Conservation (phyloP, 2,888 invertebrate species). For the Scelioninae gen. 2 region DNA sequence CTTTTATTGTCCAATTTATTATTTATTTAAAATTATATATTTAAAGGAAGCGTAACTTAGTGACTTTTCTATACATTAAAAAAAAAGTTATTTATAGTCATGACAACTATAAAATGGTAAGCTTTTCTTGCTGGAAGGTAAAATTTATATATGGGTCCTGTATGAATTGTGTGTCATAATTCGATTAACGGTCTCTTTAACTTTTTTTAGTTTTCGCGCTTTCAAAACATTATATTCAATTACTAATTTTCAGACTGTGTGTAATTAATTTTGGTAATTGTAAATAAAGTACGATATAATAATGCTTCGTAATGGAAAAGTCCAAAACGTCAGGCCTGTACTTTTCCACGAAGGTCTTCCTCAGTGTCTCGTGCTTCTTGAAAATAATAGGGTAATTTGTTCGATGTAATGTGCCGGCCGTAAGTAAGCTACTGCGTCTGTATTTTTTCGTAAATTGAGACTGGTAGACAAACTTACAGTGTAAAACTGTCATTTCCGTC, state of each 20-base stretch:
- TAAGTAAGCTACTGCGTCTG: slow-evolving; percentile 48
- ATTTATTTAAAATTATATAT: too few species aligned
- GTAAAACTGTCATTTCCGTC: slow-evolving; percentile 56
- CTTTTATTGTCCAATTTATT: too few species aligned
- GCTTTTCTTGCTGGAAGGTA: too few species aligned
- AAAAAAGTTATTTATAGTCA: too few species aligned
- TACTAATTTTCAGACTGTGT: not conserved
- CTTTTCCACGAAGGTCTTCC: slow-evolving; percentile 38
- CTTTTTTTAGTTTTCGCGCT: too few species aligned
- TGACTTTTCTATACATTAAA: too few species aligned
- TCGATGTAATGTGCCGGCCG: slow-evolving; percentile 51
- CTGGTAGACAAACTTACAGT: slow-evolving; percentile 54
- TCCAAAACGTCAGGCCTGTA: slow-evolving; percentile 31
- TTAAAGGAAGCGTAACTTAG: too few species aligned
- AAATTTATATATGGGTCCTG: too few species aligned
- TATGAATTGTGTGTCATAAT: too few species aligned
- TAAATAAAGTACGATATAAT: slow-evolving; percentile 48
- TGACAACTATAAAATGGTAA: too few species aligned
- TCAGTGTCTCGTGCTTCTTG: slow-evolving; percentile 49
- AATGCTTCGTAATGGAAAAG: slow-evolving; percentile 31
- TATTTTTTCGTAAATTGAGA: slow-evolving; percentile 59
- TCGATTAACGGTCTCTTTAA: too few species aligned
- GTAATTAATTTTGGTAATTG: slow-evolving; percentile 39
- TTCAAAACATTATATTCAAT: not conserved
- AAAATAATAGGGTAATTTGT: slow-evolving; percentile 60